Conservation (phyloP, 2,888 invertebrate species). For the Frankliniella intonsa region DNA sequence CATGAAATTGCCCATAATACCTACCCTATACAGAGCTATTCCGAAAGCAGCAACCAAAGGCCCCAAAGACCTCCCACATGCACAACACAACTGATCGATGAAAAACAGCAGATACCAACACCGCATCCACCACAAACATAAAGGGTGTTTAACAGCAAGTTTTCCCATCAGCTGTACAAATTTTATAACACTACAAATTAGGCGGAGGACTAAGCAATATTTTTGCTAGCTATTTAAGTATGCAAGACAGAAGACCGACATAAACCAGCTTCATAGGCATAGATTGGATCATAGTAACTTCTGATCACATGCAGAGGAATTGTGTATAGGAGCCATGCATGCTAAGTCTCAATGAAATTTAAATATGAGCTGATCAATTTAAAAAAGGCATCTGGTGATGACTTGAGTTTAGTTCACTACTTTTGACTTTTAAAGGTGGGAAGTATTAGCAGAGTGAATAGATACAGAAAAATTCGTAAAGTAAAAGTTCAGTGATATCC, state of each 20-base stretch:
- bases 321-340: not conserved
- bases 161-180: not conserved
- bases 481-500: not conserved
- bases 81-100: too few species aligned
- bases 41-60: too few species aligned
- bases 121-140: not conserved
- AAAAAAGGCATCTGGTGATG: not conserved
- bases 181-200: not conserved
- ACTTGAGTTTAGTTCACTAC: too few species aligned
- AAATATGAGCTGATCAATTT: not conserved
- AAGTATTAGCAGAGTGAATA: not conserved
- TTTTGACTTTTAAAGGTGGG: not conserved
- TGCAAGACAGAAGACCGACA: not conserved
- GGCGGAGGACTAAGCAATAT: not conserved
- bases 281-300: not conserved
- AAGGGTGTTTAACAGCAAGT: not conserved
- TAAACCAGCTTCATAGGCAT: not conserved
- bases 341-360: not conserved
- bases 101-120: not conserved
- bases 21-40: not conserved
- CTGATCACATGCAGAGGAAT: not conserved
- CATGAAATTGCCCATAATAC: not conserved
- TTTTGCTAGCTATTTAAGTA: not conserved
- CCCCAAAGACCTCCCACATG: too few species aligned
- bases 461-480: not conserved